Evolutionary conservation across 2,888 invertebrate species (phyloP).

Genomic region (Hypena proboscidalis): DNA sequence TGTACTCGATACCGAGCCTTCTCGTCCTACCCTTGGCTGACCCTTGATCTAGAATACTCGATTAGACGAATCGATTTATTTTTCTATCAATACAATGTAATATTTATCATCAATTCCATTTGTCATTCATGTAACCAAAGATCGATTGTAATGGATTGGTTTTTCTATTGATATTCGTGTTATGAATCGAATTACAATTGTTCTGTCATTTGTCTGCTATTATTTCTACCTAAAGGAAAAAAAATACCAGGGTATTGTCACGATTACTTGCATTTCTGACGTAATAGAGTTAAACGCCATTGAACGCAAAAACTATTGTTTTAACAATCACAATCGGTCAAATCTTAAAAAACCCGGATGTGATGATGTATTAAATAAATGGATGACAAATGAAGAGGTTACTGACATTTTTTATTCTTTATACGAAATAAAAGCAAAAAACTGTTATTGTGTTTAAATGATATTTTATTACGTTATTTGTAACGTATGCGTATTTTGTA

Average conservation of each 20-base stretch:
- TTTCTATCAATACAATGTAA: constrained; percentile 21
- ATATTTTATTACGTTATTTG: too few species aligned
- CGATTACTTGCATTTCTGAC: constrained; percentile 1
- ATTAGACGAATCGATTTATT: constrained; percentile 32
- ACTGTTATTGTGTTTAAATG: constrained; percentile 1
- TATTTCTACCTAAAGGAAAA: neutral
- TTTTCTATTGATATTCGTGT: neutral
- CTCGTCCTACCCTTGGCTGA: constrained; percentile 47
- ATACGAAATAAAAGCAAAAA: constrained; percentile 4
- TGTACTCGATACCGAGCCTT: constrained; percentile 45
- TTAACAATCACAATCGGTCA: constrained; percentile 50
- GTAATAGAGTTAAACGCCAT: constrained; percentile 11
- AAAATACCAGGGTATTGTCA: constrained; percentile 1
- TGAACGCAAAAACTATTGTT: constrained; percentile 24
- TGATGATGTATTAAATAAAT: constrained; percentile 15
- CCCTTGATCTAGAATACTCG: constrained; percentile 62
- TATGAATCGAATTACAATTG: neutral
- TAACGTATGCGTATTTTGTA: too few species aligned
- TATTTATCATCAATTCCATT: constrained; percentile 10
- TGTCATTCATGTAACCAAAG: neutral
- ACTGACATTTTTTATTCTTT: constrained; percentile 18
- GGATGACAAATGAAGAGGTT: constrained; percentile 19
- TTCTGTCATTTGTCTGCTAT: neutral
- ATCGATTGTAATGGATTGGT: neutral
- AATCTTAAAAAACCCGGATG: constrained; percentile 34